Evolutionary conservation across 2,113 vertebrate species (phyloP).

Genomic region (Rattus norvegicus): GRCr8 NC_086022.1:174523501-174524000

Average conservation of each 20-base stretch:
- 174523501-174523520: not conserved
- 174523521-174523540: not conserved
- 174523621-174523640: not conserved
- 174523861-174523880: constrained; percentile 1
- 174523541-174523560: constrained; percentile 39
- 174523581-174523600: not conserved
- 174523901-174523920: not conserved
- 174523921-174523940: not conserved
- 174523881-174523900: constrained; percentile 27
- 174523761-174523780: not conserved
- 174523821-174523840: not conserved
- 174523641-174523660: not conserved
- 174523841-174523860: not conserved
- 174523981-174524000: not conserved
- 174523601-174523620: not conserved
- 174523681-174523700: not conserved
- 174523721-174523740: not conserved
- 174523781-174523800: not conserved
- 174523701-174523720: not conserved
- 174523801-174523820: not conserved
- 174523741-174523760: not conserved
- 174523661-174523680: not conserved
- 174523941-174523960: not conserved
- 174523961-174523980: not conserved
- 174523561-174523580: not conserved